A percentile compares a stretch with the other conserved stretches of the same genome.
Evolutionary conservation across 2,888 invertebrate species (phyloP).

Genomic region (Agonopterix alstromeriana): DNA sequence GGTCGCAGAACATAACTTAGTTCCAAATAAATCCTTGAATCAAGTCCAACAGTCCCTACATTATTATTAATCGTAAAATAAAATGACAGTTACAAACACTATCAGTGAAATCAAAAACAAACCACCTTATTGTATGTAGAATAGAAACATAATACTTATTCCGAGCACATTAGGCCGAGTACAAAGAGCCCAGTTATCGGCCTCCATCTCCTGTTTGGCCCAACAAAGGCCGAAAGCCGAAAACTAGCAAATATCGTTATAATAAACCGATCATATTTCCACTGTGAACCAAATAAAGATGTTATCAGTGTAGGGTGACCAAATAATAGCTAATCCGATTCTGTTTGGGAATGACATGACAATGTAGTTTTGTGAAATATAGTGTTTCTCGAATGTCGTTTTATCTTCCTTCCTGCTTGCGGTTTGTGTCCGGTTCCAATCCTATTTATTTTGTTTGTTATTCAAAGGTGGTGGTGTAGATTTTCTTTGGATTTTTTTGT

Average conservation of each 20-base stretch:
- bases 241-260: constrained; percentile 69
- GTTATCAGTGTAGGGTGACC: constrained; percentile 51
- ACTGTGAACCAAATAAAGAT: constrained; percentile 30
- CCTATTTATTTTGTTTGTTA: not conserved
- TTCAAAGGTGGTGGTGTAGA: constrained; percentile 3
- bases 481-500: constrained; percentile 3
- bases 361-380: constrained; percentile 17
- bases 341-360: constrained; percentile 41
- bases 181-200: constrained; percentile 29
- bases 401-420: constrained; percentile 24
- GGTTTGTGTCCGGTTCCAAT: constrained; percentile 13
- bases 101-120: constrained; percentile 46
- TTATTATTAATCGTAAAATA: constrained; percentile 2
- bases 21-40: no score
- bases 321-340: constrained; percentile 59
- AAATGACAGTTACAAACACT: constrained; percentile 31
- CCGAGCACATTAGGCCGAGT: constrained; percentile 21
- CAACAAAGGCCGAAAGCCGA: constrained; percentile 37
- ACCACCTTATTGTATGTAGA: constrained; percentile 32
- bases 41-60: no score
- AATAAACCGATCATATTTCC: constrained; percentile 68
- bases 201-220: constrained; percentile 27
- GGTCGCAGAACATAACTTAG: no score
- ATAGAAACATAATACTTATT: constrained; percentile 41
- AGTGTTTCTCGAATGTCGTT: constrained; percentile 21